Evolutionary conservation across 2,113 vertebrate genomes (phyloP), one percentile per base, ranked within the genome.

Genomic region (Herpetotheres cachinnans): DNA sequence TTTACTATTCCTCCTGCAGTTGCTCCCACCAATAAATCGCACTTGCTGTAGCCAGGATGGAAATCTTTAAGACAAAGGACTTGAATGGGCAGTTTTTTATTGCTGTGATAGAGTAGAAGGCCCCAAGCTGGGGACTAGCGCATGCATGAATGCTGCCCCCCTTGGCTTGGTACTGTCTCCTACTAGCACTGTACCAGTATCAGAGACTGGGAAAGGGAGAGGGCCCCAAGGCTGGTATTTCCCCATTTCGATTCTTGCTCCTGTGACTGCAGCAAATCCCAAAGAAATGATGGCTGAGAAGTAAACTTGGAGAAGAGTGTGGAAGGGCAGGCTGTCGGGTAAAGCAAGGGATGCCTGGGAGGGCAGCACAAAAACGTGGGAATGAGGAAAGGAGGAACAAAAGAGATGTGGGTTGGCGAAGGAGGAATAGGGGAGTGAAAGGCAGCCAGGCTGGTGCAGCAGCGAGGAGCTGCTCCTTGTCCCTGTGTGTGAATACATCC

Each of bases 1-100:
- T 66, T 95, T 93, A 27, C 89, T 95, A 88, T 92, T 95, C 95
- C 79, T 96, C 59, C 59, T 76, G 81, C 87, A 34, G 88, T 95
- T 59, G 94, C 78, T 95, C 82, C 92, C 87, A 92, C 91, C 89
- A 92, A 92, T 96, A 95, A 95, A 95, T 96, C 91, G 89, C 82
- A 44, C 91, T 95, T 91, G 89, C 96, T 79, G 73, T 66, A 92
- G 93, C 95, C 95, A 82, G 95, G 91, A 95, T 95, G 86, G 97
- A 95, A 95, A 96, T 94, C 95, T 95, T 95, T 91, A 91, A 96
- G 91, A 95, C 96, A 97, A 97, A 96, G 86, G 95, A 54, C 81
- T 86, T 89, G 91, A 95, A 86, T 95, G 89, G 86, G 87, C 70
- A 97, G 80, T 94, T 95, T 94, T 91, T 97, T 91, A 96, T 89